Conservation (phyloP, 1,140 invertebrate species). For the Temnothorax longispinosus region DNA sequence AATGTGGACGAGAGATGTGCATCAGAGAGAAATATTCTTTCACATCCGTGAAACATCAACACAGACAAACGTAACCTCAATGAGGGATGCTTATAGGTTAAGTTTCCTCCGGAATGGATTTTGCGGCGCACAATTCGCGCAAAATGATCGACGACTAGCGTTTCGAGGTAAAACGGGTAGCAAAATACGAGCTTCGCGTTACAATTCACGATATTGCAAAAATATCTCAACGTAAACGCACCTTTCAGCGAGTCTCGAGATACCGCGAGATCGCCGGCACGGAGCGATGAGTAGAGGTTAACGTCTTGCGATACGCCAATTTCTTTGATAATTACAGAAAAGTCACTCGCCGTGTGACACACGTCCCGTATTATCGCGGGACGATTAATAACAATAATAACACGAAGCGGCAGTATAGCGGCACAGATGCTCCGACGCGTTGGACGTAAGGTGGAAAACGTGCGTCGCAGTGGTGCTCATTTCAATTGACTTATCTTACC, state of each 20-base stretch:
- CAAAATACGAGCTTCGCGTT: background rate
- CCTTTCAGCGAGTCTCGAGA: background rate
- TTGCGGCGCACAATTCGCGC: background rate
- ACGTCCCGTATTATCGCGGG: too few relatives aligned
- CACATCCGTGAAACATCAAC: background rate
- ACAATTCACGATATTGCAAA: background rate
- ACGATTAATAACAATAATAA: background rate
- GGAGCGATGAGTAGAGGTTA: slow-evolving; percentile 1
- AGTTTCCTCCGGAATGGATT: background rate
- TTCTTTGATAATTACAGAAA: background rate
- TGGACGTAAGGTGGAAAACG: background rate
- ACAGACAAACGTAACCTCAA: slow-evolving; percentile 22
- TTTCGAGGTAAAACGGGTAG: background rate
- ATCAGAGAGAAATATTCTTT: background rate
- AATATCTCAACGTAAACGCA: background rate
- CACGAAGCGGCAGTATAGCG: background rate
- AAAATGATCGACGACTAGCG: background rate
- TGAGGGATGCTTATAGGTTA: slow-evolving; percentile 15
- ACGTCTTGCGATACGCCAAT: background rate
- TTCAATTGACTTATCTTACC: slow-evolving; percentile 36
- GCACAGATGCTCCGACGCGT: background rate
- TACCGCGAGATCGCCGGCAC: background rate
- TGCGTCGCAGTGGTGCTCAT: slow-evolving; percentile 4
- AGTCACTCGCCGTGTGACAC: background rate
- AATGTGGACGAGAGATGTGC: background rate